phyloP scores from a whole-genome alignment of 2,797 vertebrate species.

The Sebastes cheni region DNA sequence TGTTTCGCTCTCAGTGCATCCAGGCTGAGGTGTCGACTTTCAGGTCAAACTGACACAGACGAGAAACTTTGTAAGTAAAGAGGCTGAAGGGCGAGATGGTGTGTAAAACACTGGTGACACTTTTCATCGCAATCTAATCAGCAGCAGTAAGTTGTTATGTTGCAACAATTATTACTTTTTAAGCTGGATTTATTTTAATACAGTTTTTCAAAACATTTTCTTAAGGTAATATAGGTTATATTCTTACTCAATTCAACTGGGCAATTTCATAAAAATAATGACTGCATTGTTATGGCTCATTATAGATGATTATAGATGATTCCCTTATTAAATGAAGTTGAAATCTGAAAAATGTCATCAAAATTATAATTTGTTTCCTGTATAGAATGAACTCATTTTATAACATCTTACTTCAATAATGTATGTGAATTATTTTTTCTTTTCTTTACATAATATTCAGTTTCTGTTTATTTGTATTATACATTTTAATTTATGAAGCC shows the following conservation, averaged over 20 bases:
- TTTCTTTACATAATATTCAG: neutral
- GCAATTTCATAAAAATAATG: neutral
- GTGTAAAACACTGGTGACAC: neutral
- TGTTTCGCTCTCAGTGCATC: neutral
- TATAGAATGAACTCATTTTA: neutral
- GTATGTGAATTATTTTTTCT: neutral
- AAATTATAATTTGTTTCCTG: neutral
- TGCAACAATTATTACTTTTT: neutral
- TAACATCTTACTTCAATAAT: neutral
- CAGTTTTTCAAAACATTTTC: neutral
- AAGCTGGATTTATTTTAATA: neutral
- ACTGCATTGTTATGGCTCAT: neutral
- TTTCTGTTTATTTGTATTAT: neutral
- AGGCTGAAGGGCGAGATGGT: neutral
- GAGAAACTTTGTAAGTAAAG: neutral
- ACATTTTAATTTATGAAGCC: neutral
- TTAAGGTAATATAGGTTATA: neutral
- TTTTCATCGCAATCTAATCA: neutral
- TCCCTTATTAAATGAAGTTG: neutral
- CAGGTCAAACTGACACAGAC: slow-evolving; percentile 5
- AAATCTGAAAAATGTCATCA: neutral
- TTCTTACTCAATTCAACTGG: neutral
- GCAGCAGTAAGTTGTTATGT: neutral
- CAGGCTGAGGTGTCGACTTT: neutral
- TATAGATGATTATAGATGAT: neutral